Conservation (phyloP, 2,797 vertebrate species). For the Amphiprion clarkii region DNA sequence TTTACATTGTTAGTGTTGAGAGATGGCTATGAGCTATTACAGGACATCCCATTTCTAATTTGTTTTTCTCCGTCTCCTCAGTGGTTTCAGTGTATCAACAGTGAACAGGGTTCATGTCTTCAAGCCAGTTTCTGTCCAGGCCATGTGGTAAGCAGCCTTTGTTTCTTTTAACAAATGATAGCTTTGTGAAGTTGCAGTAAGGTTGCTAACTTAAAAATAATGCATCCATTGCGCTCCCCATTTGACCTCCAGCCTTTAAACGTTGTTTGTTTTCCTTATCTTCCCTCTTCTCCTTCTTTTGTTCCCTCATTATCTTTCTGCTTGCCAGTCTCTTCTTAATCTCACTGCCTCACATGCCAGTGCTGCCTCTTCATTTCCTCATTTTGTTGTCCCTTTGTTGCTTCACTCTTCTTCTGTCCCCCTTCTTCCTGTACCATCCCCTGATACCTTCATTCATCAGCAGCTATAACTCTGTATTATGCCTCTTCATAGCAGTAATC, state of each 20-base stretch:
- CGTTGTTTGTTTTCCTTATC: conserved; percentile 20
- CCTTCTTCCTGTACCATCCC: conserved; percentile 5
- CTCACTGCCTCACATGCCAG: neutral
- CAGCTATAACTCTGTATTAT: neutral
- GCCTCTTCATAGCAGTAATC: neutral
- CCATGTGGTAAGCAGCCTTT: conserved; percentile 93
- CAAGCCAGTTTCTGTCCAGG: conserved; percentile 98
- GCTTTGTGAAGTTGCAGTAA: neutral
- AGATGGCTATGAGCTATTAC: neutral
- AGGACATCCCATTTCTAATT: neutral
- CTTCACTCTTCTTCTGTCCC: conserved; percentile 12
- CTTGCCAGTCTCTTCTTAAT: conserved; percentile 10
- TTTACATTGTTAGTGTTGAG: conserved; percentile 2
- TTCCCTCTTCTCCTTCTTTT: conserved; percentile 9
- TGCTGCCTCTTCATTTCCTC: conserved; percentile 49
- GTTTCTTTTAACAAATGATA: neutral
- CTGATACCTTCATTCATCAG: conserved; percentile 16
- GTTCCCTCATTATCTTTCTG: conserved; percentile 21
- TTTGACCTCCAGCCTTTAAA: conserved; percentile 31
- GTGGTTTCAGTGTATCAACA: conserved; percentile 97
- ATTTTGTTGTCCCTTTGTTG: conserved; percentile 27
- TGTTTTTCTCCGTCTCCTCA: conserved; percentile 65
- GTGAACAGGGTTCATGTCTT: conserved; percentile 97
- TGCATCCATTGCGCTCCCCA: neutral
- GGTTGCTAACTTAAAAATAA: conserved; percentile 5